These are phyloP conservation scores for Nemotelus nigrinus DNA, from an alignment of 2,888 invertebrate species.

Conservation along the genomic window DNA sequence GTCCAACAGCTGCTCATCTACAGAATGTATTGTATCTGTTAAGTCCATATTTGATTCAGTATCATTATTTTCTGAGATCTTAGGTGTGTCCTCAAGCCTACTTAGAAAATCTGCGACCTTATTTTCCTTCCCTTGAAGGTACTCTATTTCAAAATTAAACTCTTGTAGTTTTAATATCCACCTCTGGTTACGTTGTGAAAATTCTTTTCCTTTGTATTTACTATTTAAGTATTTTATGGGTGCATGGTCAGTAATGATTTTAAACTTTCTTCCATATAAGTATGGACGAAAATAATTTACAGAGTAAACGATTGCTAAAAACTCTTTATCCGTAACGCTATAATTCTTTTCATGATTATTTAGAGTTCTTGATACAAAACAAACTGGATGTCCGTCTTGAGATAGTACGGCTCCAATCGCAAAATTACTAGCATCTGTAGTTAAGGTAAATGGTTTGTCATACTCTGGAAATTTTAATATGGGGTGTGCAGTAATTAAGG, in stretches of 20 bases:
- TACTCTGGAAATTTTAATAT: slow-evolving; percentile 45
- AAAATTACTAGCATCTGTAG: slow-evolving; percentile 44
- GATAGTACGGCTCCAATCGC: slow-evolving; percentile 47
- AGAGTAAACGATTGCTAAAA: slow-evolving; percentile 47
- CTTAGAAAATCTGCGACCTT: slow-evolving; percentile 50
- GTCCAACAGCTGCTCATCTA: slow-evolving; percentile 47
- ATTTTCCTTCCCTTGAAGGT: slow-evolving; percentile 37
- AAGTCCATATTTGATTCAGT: slow-evolving; percentile 44
- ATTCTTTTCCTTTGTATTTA: slow-evolving; percentile 49
- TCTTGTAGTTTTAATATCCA: slow-evolving; percentile 49
- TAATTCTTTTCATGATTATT: slow-evolving; percentile 49
- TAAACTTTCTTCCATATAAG: slow-evolving; percentile 49
- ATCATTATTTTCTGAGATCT: slow-evolving; percentile 45
- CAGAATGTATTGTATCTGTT: slow-evolving; percentile 32
- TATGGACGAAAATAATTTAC: slow-evolving; percentile 49
- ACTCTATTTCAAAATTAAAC: slow-evolving; percentile 48
- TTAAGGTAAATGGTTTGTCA: slow-evolving; percentile 41
- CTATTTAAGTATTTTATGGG: slow-evolving; percentile 49
- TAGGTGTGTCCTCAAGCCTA: slow-evolving; percentile 46
- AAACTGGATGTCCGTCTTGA: slow-evolving; percentile 48
- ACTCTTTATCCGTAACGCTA: slow-evolving; percentile 48
- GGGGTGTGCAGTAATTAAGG: slow-evolving; percentile 37
- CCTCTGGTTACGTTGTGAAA: slow-evolving; percentile 47
- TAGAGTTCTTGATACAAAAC: slow-evolving; percentile 47
- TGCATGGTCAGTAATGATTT: slow-evolving; percentile 48